Evolutionary conservation across 2,113 vertebrate species (phyloP), one percentile per base, ranked within the genome.

Genomic region (Boulengeromyrus knoepffleri): DNA sequence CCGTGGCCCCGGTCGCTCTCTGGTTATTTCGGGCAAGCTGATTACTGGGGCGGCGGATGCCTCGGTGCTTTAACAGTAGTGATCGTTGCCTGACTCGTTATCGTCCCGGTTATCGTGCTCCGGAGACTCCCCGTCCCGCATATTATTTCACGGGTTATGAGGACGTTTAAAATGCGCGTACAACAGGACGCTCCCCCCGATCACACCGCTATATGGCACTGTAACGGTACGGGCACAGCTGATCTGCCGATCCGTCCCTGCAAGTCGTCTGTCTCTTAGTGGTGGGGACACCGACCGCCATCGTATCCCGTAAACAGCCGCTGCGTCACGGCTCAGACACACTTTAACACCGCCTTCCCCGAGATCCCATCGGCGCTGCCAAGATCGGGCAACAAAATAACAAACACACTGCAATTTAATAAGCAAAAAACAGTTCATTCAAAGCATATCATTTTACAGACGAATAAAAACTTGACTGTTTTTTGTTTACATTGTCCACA

Each of bases 261-360:
- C 94, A 93, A 90, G 94, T 93, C 94, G 91, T 91, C 93, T 89
- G 94, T 91, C 89, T 89, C 91, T 91, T 89, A 92, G 90, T 95
- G 94, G 90, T 92, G 92, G 93, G 92, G 91, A 39, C 91, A 91
- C 89, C 88, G 92, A 94, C 94, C 93, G 94, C 95, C 95, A 95
- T 95, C 92, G 93, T 91, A 70, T 91, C 90, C 91, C 92, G 89
- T 90, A 89, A 91, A 90, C 89, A 90, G 92, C 95, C 91, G 85
- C 93, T 95, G 94, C 95, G 96, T 96, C 95, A 96, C 92, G 50
- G 90, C 91, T 74, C 77, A 84, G 27, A 47, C 83, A 87, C 52
- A 83, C 84, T 53, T 77, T 45, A 52, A 52, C 52, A 83, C 90
- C 89, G 85, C 90, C 90, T 53, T 83, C 74, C n/a, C 45, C 42